Evolutionary conservation across 2,888 invertebrate species (phyloP), one percentile per base, ranked within the genome.

Genomic region (Agrotis exclamationis): DNA sequence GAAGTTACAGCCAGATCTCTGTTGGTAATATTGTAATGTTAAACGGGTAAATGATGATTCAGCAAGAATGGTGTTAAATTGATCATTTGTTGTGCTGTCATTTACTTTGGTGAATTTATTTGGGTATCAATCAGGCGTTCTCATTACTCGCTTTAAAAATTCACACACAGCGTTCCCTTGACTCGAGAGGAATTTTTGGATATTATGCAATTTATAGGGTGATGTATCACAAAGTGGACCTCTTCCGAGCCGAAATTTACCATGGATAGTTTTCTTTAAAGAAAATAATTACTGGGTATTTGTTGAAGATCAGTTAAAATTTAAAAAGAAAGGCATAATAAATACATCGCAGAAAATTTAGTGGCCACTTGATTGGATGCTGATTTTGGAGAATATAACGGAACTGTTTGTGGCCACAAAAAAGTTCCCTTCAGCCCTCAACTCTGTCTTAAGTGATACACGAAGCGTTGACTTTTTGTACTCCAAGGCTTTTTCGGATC

Each of bases 401-500:
- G 71, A 80, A 80, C 70, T 59, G 65, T 76, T 60, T 66, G 77
- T 75, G 48, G 50, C 39, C 75, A 81, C 76, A 39, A 75, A 82
- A 81, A 79, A 83, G 79, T 5, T 81, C 76, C 80, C 74, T 81
- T 72, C 72, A 84, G 71, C 83, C 75, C 82, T 87, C 81, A 85
- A 84, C 85, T 84, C 68, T 80, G 76, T 71, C 63, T 84, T 86
- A 85, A 88, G 80, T 85, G 85, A 85, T 87, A 85, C 85, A 87
- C 85, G 89, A 87, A 91, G 80, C 88, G 87, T 90, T 92, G 92
- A 92, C 92, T 95, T 94, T 94, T 94, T 91, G 86, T 87, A 67
- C 82, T 85, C 60, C 85, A 91, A 92, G 93, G 94, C 93, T 92
- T 88, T 91, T 90, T 84, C 53, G 64, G 28, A 73, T 74, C 71